Evolutionary conservation across 2,888 invertebrate species (phyloP).

Genomic region (Synergus gifuensis): DNA sequence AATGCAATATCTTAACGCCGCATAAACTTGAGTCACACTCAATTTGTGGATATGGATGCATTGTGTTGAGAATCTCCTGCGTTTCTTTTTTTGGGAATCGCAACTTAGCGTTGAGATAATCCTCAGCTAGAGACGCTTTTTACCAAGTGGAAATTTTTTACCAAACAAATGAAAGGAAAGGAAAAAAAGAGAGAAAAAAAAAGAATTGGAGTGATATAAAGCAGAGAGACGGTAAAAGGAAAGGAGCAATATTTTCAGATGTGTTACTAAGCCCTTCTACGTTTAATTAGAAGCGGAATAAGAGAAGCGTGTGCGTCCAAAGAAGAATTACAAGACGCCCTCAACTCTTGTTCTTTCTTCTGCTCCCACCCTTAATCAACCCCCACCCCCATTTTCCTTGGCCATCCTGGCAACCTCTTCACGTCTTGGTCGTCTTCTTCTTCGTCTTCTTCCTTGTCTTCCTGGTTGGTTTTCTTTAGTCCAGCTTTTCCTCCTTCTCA

Average conservation of each 20-base stretch:
- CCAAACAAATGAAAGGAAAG: not conserved
- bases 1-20: not conserved
- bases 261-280: slow-evolving; percentile 60
- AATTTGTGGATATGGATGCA: not conserved
- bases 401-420: slow-evolving; percentile 32
- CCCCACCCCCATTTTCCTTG: slow-evolving; percentile 30
- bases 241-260: slow-evolving; percentile 53
- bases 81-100: not conserved
- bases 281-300: slow-evolving; percentile 69
- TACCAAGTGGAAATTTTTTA: not conserved
- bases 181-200: slow-evolving; percentile 15
- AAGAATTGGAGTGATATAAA: slow-evolving; percentile 8
- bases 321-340: slow-evolving; percentile 55
- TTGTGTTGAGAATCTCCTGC: not conserved
- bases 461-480: slow-evolving; percentile 39
- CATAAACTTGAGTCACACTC: not conserved
- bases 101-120: slow-evolving; percentile 14
- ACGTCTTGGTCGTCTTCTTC: slow-evolving; percentile 23
- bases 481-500: slow-evolving; percentile 41
- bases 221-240: slow-evolving; percentile 19
- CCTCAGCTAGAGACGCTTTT: slow-evolving; percentile 3
- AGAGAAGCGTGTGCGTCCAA: slow-evolving; percentile 49
- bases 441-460: slow-evolving; percentile 40
- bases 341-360: slow-evolving; percentile 53
- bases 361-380: slow-evolving; percentile 57